Evolutionary conservation across 1,140 invertebrate genomes (phyloP), one percentile per base, ranked within the genome.

Genomic region (Sitophilus oryzae): DNA sequence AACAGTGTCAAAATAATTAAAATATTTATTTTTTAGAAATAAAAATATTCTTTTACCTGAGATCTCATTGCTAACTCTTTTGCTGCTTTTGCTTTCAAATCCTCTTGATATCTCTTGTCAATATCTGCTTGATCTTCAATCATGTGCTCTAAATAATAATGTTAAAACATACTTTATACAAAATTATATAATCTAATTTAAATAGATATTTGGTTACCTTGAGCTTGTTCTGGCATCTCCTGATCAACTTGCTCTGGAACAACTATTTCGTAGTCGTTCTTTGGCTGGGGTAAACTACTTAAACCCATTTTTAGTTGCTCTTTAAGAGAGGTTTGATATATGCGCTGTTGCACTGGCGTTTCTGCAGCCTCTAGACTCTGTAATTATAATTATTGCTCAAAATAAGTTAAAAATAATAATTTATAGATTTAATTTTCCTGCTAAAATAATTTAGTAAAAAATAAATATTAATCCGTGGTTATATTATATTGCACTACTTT

Each of bases 261-360:
- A 36, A 98, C 93, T 68, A 99, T 96, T 75, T 99, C 96, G 74
- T 96, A 99, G 74, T 99, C 96, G 72, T 99, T 98, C 55, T 88
- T 86, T 0, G 97, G 96, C 20, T 80, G 69, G 3, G 96, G 97
- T 49, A 99, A 74, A 8, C 83, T 74, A 23, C 82, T 83, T 10
- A 98, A 73, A 1, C 87, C 86, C 49, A 81, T 79, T 38, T 82
- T 79, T 8, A 98, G 76, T 37, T 89, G 82, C 40, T 88, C 82
- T 65, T 84, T 85, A 5, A 82, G 2, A 9, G 59, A 56, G 69
- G 84, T 84, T 37, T 87, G 83, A 64, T 82, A 76, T 40, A 80
- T 80, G 62, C 78, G 76, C 16, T 76, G 76, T 30, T 77, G 62
- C 25, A 79, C 73, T 0, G 85, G 84, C 3, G 84, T 88, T 57